Base-by-base conservation (phyloP, 2,888 invertebrate genomes). In the Drosophila neonasuta region DNA sequence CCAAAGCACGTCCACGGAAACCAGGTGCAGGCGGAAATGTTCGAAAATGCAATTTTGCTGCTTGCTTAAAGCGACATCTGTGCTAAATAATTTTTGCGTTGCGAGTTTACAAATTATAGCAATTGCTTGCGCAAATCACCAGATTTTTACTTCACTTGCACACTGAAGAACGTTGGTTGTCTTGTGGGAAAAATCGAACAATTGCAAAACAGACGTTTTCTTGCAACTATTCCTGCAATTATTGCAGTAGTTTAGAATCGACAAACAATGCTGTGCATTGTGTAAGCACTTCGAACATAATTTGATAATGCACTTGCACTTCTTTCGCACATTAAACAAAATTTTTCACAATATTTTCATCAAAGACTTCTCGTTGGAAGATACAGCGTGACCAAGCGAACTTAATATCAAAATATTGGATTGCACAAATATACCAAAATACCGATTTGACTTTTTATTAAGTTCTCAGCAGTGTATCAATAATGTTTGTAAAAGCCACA, bases 1-100 rank as follows among this genome's bases (percentile, higher is more conserved):
- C 89, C 90, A 88, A 91, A 90, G 89, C 90, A 90, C 87, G 87
- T 86, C 88, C 90, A 90, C 82, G 89, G 85, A 74, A 74, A 74
- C 88, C 89, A 89, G 81, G 88, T 88, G 88, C 89, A 90, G 80
- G 88, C 87, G 74, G 89, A 88, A 87, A 89, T 88, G 86, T 89
- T 90, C 86, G 89, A 89, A 88, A 89, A 89, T 88, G 89, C 88
- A 89, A 89, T 89, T 88, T 88, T 89, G 88, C 77, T 77, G 83
- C 77, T 87, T 79, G 76, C 76, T 81, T 74, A 79, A 55, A 70
- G 69, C 68, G 72, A 84, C 83, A 86, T 86, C 75, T 82, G 83
- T 74, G 62, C 74, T 58, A 59, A 75, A 79, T 65, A 52, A 64
- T 11, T 41, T 13, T 46, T n/a, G 24, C 29, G 20, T 56, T 58